Evolutionary conservation across 2,888 invertebrate species (phyloP).

Genomic region (Sinodicranocentrus sp.): DNA sequence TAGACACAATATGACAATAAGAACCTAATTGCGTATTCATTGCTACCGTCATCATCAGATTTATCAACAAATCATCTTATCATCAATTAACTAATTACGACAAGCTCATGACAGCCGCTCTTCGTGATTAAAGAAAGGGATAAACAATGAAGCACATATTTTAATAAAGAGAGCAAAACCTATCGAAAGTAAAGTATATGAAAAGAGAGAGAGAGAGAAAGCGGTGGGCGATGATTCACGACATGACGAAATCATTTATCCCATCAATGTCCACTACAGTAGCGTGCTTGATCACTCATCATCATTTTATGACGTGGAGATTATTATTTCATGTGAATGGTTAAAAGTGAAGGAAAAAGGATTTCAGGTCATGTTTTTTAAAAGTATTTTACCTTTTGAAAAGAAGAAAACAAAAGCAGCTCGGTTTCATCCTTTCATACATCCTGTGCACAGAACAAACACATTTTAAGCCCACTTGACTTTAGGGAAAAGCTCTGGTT

Average conservation of each 20-base stretch:
- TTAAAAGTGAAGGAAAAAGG: background rate
- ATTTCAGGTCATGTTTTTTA: background rate
- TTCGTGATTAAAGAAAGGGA: constrained; percentile 36
- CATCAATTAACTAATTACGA: constrained; percentile 63
- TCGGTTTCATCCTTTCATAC: constrained; percentile 29
- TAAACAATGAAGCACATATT: constrained; percentile 7
- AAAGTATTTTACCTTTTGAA: too few relatives aligned
- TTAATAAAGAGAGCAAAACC: constrained; percentile 19
- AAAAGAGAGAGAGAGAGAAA: constrained; percentile 37
- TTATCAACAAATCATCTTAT: constrained; percentile 37
- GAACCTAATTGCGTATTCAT: constrained; percentile 22
- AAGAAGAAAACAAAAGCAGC: constrained; percentile 4
- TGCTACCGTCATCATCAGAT: too few relatives aligned
- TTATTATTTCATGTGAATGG: too few relatives aligned
- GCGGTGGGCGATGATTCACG: constrained; percentile 10
- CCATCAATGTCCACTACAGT: constrained; percentile 2
- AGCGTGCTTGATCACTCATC: constrained; percentile 16
- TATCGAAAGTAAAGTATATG: background rate
- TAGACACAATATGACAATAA: background rate
- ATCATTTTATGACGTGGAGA: background rate
- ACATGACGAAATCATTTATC: constrained; percentile 5
- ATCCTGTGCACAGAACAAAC: background rate
- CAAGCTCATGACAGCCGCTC: constrained; percentile 52
- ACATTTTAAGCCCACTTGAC: too few relatives aligned
- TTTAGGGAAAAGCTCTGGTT: background rate